Evolutionary conservation across 53 echinoderm and acorn worm species (phyloP).

Genomic region (Pentamera pediparva): DNA sequence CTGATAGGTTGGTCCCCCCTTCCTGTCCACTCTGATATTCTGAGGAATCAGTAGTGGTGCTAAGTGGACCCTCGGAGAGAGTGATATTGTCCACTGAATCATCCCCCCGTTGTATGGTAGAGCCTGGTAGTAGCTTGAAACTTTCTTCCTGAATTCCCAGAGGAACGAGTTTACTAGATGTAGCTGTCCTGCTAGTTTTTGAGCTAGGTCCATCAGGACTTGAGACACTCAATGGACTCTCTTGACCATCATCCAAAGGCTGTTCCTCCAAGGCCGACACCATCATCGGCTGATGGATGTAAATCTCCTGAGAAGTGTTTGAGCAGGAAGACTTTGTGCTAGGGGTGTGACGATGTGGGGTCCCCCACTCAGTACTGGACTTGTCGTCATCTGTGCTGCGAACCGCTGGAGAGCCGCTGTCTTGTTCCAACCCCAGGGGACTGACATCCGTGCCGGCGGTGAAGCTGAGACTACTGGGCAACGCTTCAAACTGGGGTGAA

Average conservation of each 20-base stretch:
- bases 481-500: conserved; percentile 35
- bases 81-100: neutral
- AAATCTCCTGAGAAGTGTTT: neutral
- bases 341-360: conserved; percentile 3
- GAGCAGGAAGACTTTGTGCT: neutral
- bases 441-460: neutral
- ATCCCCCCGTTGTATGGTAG: no score
- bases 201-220: no score
- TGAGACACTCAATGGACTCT: neutral
- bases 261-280: neutral
- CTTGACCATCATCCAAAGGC: neutral
- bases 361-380: neutral
- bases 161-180: no score
- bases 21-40: neutral
- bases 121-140: no score
- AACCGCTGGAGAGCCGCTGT: neutral
- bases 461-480: neutral
- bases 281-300: conserved; percentile 10
- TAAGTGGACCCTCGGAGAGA: conserved; percentile 20
- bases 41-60: neutral
- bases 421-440: no score
- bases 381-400: neutral
- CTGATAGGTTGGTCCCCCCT: neutral
- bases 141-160: no score
- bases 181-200: no score